Conservation (phyloP, 2,113 vertebrate species). For the Scomber japonicus region DNA sequence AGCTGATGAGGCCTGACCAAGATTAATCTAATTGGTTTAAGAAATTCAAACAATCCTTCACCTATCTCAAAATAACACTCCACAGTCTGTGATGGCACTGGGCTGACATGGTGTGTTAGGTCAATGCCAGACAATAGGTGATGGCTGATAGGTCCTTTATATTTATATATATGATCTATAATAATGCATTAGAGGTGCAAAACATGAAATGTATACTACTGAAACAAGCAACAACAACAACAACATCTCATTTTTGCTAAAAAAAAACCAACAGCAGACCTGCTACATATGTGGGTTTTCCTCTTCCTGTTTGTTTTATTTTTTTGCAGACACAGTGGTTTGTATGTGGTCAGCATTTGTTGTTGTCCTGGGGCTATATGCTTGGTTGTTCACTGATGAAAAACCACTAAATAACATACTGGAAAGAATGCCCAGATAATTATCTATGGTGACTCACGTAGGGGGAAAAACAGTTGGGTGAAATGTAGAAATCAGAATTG, state of each 20-base stretch:
- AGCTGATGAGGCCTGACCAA: too few species aligned
- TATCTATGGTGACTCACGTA: conserved; percentile 45
- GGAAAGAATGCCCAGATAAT: conserved; percentile 52
- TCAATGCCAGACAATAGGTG: background rate
- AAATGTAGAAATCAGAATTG: conserved; percentile 20
- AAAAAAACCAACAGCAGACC: background rate
- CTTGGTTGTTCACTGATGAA: conserved; percentile 53
- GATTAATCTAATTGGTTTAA: too few species aligned
- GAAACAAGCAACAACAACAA: background rate
- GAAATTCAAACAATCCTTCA: background rate
- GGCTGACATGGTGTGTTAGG: too few species aligned
- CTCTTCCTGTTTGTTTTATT: conserved; percentile 12
- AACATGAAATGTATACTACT: background rate
- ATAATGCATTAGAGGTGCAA: background rate
- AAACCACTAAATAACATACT: conserved; percentile 29
- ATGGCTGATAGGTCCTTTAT: background rate
- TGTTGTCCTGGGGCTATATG: conserved; percentile 14
- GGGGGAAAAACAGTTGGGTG: conserved; percentile 17
- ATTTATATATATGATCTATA: background rate
- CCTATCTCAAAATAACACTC: background rate
- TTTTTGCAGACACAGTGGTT: background rate
- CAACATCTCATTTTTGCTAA: background rate
- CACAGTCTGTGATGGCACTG: too few species aligned
- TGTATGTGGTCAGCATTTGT: conserved; percentile 28
- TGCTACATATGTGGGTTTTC: background rate